phyloP scores from a whole-genome alignment of 1,140 invertebrate species.

The Zeugodacus cucurbitae region DNA sequence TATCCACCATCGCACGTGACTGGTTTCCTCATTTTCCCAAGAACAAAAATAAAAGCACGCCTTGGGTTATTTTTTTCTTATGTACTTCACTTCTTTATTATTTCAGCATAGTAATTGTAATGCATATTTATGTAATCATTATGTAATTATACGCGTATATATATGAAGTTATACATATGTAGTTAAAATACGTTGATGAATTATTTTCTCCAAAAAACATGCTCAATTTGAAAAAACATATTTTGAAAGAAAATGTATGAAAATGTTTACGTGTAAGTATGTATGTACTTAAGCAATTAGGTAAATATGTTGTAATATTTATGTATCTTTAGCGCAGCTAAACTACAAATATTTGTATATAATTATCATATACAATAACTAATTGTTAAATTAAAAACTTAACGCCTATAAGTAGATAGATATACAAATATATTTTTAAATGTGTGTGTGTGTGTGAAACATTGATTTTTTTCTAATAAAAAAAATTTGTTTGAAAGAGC shows the following conservation, averaged over 20 bases:
- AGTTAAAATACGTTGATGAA: slow-evolving; percentile 19
- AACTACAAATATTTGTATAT: neutral
- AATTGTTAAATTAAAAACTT: slow-evolving; percentile 3
- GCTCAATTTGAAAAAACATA: neutral
- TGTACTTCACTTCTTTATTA: slow-evolving; percentile 5
- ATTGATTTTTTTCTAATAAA: too few relatives aligned
- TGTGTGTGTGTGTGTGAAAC: neutral
- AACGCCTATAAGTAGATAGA: slow-evolving; percentile 25
- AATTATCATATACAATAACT: slow-evolving; percentile 31
- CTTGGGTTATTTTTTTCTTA: neutral
- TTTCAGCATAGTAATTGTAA: neutral
- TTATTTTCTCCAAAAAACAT: neutral
- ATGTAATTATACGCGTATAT: neutral
- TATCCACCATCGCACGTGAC: too few relatives aligned
- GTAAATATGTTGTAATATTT: neutral
- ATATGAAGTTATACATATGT: neutral
- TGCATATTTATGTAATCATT: neutral
- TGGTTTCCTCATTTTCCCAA: too few relatives aligned
- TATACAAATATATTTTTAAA: neutral
- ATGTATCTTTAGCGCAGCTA: slow-evolving; percentile 26
- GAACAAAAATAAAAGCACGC: too few relatives aligned
- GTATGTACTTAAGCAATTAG: neutral
- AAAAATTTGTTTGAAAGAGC: too few relatives aligned
- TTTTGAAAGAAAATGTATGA: neutral
- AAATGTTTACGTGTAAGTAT: neutral